Base-by-base conservation (phyloP, 1,140 invertebrate species). In the Doryteuthis pealeii region DNA sequence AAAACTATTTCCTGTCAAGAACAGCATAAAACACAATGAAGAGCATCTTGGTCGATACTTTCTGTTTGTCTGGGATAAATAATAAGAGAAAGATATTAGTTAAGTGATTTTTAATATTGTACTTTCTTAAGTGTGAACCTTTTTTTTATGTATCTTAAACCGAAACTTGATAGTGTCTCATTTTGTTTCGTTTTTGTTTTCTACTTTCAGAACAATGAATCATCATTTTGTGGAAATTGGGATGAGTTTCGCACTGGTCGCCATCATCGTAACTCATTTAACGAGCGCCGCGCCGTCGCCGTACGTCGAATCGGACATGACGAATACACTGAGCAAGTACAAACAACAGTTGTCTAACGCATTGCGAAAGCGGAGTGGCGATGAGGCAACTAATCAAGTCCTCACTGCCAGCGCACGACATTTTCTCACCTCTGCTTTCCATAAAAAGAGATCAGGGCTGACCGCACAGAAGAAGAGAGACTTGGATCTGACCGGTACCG, bases 201-300 rank as follows among this genome's bases (percentile, higher is more conserved):
- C 18, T 62, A 15, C 18, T 62, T 62, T 62, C 54, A 62, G 54
- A 62, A 62, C 26, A 22, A 62, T 62, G 54, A 62, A 62, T 62
- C 54, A 28, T 62, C 54, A 28, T 62, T 62, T 22, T 18, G 26
- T 62, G 5, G 26, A 62, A 62, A 2, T 62, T 22, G 54, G 54
- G 26, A 12, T 62, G 6, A 28, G 22, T 22, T 22, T 62, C 54
- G 5, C 26, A 18, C 18, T 62, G 54, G 22, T 62, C 0, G 18
- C 18, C 54, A 62, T 62, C 54, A 62, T 28, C 26, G 18, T 22
- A 62, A 28, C 12, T 6, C 18, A 62, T 22, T 62, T 62, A 22
- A 62, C 54, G 26, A 62, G 35, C 35, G 35, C 35, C 10, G 35
- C 54, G 18, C 22, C 54, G 6, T 4, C 54, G 6, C 18, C 18